Percentiles rank a stretch among this genome's conserved stretches.
phyloP scores from a whole-genome alignment of 2,797 vertebrate genomes.

The Chaunax sp. region DNA sequence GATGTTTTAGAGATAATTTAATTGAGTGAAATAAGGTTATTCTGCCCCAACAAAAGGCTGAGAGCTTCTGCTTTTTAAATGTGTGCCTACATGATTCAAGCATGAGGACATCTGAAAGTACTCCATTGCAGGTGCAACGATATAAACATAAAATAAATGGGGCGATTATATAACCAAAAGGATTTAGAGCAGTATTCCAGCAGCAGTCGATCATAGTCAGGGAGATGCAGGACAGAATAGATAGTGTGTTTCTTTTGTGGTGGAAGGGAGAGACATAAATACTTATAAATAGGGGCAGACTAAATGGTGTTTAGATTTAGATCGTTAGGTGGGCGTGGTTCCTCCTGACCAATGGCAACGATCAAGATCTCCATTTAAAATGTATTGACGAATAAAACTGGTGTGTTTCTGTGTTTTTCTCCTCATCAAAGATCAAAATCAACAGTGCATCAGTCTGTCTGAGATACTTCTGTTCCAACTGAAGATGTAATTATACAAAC shows the following conservation, averaged over 20 bases:
- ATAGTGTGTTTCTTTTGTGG: slow-evolving; percentile 29
- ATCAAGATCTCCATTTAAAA: background rate
- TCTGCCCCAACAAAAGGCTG: slow-evolving; percentile 61
- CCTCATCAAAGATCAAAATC: background rate
- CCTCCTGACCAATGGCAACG: background rate
- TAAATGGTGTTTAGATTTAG: slow-evolving; percentile 42
- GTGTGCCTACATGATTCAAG: slow-evolving; percentile 46
- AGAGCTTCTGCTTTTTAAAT: slow-evolving; percentile 62
- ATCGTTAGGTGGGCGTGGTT: slow-evolving; percentile 6
- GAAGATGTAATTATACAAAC: background rate
- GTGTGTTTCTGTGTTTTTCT: background rate
- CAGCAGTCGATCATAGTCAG: slow-evolving; percentile 39
- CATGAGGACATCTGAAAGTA: slow-evolving; percentile 50
- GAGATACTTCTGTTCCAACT: background rate
- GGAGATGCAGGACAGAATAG: slow-evolving; percentile 21
- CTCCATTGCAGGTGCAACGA: slow-evolving; percentile 54
- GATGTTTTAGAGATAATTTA: slow-evolving; percentile 77
- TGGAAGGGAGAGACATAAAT: slow-evolving; percentile 18
- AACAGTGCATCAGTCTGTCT: background rate
- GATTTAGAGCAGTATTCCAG: slow-evolving; percentile 33
- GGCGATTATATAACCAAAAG: slow-evolving; percentile 58
- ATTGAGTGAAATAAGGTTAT: slow-evolving; percentile 73
- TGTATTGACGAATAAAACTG: too few relatives aligned
- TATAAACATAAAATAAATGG: slow-evolving; percentile 68
- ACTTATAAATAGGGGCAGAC: background rate